These are phyloP conservation scores for Malacoraja senta DNA, from an alignment of 2,797 vertebrate species.

Conservation along the genomic window DNA sequence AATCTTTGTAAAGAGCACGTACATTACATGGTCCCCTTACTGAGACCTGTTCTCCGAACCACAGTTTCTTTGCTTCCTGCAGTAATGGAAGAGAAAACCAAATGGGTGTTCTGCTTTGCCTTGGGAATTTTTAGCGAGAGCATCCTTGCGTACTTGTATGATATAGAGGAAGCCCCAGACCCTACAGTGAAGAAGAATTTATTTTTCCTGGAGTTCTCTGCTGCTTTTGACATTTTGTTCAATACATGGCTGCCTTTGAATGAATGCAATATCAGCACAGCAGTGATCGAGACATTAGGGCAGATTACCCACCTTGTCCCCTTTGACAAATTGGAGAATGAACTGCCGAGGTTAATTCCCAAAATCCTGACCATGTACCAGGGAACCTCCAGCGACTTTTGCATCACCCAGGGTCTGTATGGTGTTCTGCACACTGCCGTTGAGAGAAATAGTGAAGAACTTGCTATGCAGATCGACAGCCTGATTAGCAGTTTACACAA, in stretches of 20 bases:
- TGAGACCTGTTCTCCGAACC: not conserved
- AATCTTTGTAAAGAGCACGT: slow-evolving; percentile 4
- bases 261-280: not conserved
- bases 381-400: not conserved
- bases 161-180: slow-evolving; percentile 34
- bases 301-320: slow-evolving; percentile 18
- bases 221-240: slow-evolving; percentile 24
- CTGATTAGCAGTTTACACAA: not conserved
- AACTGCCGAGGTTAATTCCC: slow-evolving; percentile 8
- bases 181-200: slow-evolving; percentile 27
- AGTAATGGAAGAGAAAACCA: slow-evolving; percentile 17
- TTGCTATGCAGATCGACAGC: not conserved
- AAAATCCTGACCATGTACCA: slow-evolving; percentile 2
- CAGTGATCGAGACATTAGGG: slow-evolving; percentile 6
- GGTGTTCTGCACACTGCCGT: slow-evolving; percentile 20
- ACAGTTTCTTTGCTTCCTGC: not conserved
- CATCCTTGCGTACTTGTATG: slow-evolving; percentile 21
- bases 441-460: slow-evolving; percentile 16
- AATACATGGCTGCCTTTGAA: not conserved
- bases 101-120: slow-evolving; percentile 33
- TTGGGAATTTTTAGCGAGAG: slow-evolving; percentile 31
- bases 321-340: slow-evolving; percentile 29
- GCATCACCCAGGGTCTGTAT: slow-evolving; percentile 15
- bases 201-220: slow-evolving; percentile 27
- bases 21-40: not conserved